These are phyloP conservation scores for Pteropus alecto DNA, from an alignment of 2,113 vertebrate species.

Conservation along the genomic window DNA sequence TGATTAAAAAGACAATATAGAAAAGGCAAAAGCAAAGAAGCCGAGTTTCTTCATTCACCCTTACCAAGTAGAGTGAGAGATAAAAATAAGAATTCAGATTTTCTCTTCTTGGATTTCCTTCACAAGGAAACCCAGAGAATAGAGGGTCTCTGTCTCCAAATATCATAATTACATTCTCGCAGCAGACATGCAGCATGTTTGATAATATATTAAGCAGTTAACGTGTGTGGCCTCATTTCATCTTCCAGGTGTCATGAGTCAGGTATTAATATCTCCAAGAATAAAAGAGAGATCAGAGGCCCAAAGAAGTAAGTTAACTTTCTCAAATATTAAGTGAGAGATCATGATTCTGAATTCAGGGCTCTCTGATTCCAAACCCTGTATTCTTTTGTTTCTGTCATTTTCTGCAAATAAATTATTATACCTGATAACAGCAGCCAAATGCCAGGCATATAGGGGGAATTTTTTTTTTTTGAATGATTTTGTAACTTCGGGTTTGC, in stretches of 20 bases:
- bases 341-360: neutral
- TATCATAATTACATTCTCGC: neutral
- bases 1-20: neutral
- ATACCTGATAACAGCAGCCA: neutral
- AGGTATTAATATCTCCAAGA: neutral
- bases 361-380: neutral
- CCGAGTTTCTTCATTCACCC: neutral
- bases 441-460: neutral
- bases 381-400: neutral
- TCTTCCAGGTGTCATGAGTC: neutral
- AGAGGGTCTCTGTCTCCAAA: neutral
- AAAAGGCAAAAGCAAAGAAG: neutral
- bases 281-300: neutral
- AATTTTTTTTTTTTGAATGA: neutral
- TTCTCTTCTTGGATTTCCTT: neutral
- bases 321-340: neutral
- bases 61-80: neutral
- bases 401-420: neutral
- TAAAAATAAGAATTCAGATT: neutral
- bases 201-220: neutral
- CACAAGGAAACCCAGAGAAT: neutral
- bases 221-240: neutral
- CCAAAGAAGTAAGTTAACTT: neutral
- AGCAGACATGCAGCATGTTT: accelerated
- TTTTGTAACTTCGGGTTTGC: neutral